phyloP scores from a whole-genome alignment of 2,888 invertebrate genomes.

The Mesorhabditis spiculigera region DNA sequence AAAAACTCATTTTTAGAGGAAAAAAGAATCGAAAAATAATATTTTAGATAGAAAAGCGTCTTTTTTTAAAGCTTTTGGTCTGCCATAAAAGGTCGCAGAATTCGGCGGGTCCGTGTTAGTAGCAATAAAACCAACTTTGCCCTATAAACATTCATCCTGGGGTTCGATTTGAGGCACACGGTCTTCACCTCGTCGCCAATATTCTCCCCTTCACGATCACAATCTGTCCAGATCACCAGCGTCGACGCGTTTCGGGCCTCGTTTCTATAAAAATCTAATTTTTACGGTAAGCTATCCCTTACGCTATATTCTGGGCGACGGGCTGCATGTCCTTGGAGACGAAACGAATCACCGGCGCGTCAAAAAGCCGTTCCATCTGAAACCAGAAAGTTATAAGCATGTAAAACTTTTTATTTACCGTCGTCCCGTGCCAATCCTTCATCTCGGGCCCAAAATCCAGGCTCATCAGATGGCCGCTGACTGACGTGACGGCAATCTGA shows the following conservation, averaged over 20 bases:
- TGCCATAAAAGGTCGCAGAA: too few species aligned
- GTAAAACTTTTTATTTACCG: neutral
- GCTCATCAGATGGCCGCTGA: constrained; percentile 83
- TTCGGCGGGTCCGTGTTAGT: too few species aligned
- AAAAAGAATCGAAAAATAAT: too few species aligned
- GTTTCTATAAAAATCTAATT: constrained; percentile 54
- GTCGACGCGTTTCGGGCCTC: constrained; percentile 63
- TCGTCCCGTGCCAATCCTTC: constrained; percentile 44
- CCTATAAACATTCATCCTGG: constrained; percentile 41
- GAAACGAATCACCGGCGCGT: constrained; percentile 75
- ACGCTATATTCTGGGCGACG: neutral
- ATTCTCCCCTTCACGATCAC: constrained; percentile 98
- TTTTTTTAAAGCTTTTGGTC: too few species aligned
- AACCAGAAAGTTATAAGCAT: constrained; percentile 8
- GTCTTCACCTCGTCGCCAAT: constrained; percentile 87
- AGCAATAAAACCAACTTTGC: too few species aligned
- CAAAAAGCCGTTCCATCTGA: constrained; percentile 70
- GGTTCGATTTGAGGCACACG: constrained; percentile 78
- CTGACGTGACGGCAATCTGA: constrained; percentile 83
- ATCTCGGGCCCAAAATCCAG: constrained; percentile 70
- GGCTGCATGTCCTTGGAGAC: constrained; percentile 59
- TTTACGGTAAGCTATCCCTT: too few species aligned
- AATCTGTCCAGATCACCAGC: constrained; percentile 98
- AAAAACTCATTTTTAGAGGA: too few species aligned
- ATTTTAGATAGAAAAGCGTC: too few species aligned